Conservation (phyloP, 2,113 vertebrate species). For the Hypocryptadius cinnamomeus region DNA sequence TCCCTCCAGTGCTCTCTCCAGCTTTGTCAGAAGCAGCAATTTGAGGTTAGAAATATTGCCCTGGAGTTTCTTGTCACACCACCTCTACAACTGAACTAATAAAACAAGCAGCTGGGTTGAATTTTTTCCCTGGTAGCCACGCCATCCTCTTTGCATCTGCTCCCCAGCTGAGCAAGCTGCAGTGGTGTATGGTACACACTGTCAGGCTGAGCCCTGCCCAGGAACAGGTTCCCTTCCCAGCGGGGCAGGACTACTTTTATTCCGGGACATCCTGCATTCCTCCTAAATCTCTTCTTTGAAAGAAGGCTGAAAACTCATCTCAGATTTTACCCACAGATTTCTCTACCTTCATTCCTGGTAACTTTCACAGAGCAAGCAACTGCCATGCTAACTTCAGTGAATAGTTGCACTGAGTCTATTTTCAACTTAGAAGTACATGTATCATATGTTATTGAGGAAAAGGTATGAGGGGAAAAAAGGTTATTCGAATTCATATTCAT, state of each 20-base stretch:
- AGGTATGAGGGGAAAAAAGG: not conserved
- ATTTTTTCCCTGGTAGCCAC: not conserved
- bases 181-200: not conserved
- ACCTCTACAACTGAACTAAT: not conserved
- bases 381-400: not conserved
- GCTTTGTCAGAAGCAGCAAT: not conserved
- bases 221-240: not conserved
- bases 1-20: not conserved
- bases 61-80: not conserved
- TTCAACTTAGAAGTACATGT: not conserved
- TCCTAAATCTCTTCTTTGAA: not conserved
- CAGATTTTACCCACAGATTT: not conserved
- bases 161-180: not conserved
- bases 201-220: not conserved
- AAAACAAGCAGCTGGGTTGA: not conserved
- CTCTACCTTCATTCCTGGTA: not conserved
- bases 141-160: not conserved
- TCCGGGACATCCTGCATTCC: not conserved
- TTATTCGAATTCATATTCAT: not conserved
- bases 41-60: not conserved
- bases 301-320: not conserved
- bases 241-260: not conserved
- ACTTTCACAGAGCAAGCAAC: not conserved
- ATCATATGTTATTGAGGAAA: not conserved
- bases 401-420: not conserved